Base-by-base conservation (phyloP, 2,797 vertebrate species). In the Labroides dimidiatus region DNA sequence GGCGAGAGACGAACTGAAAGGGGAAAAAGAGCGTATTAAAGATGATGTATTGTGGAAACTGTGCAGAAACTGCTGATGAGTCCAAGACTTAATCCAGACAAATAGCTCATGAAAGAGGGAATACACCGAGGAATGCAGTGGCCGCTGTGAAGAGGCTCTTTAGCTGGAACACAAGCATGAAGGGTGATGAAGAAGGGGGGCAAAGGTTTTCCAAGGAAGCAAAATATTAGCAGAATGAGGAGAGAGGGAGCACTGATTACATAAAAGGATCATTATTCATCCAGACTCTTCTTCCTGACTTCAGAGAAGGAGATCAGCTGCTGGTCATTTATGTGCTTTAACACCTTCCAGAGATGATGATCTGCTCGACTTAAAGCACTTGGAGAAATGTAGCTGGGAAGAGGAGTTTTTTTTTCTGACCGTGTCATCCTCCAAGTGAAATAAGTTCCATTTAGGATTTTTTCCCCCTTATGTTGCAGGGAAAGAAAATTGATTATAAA, bases 21-120 rank as follows among this genome's bases (percentile, higher is more conserved):
- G 72, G 30, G 76, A 86, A 89, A 90, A 81, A 77, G 49, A 16
- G 48, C 66, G 75, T 75, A 75, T 82, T 85, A 84, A 88, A 86
- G 78, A 85, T 89, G 90, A 91, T 87, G 86, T 81, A 91, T 82
- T 77, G 83, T 89, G 81, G 89, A 91, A 89, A 91, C 63, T 86
- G 57, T 42, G 54, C 52, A 17, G 72, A 85, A 84, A 82, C 47
- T 53, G 72, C 69, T 78, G 68, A 72, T 81, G 80, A 84, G 80
- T 81, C 83, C 85, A 85, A 81, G 57, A 80, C 62, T 67, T 79
- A 88, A 87, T 84, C 82, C 85, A 86, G 87, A 92, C 61, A 84
- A 89, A 92, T 87, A 67, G 69, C 82, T 82, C 62, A 64, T 5
- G 44, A 80, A 77, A 78, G 62, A 81, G 69, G 13, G 63, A 82